A percentile compares a stretch with the other conserved stretches of the same genome.
phyloP scores from a whole-genome alignment of 2,113 vertebrate species.

The Ramphastos sulfuratus region DNA sequence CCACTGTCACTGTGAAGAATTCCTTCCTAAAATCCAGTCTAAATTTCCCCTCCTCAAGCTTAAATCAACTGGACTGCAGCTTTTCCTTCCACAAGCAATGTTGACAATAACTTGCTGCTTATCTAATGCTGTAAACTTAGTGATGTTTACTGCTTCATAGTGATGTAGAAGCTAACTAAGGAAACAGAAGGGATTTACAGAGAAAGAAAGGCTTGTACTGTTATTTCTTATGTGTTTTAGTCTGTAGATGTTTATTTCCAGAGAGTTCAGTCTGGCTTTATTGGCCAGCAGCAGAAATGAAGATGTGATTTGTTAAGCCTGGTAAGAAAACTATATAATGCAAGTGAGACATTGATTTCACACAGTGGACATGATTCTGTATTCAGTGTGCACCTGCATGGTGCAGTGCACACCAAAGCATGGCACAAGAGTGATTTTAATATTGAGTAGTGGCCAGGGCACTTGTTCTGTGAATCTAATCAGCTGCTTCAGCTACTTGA shows the following conservation, averaged over 20 bases:
- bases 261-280: background rate
- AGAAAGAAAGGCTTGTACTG: background rate
- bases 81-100: background rate
- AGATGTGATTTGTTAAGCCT: background rate
- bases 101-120: background rate
- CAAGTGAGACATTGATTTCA: background rate
- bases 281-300: background rate
- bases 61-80: background rate
- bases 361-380: background rate
- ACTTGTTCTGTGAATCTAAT: background rate
- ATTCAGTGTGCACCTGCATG: background rate
- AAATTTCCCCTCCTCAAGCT: no score
- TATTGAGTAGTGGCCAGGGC: background rate
- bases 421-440: background rate
- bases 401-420: background rate
- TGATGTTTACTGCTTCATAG: background rate
- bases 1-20: no score
- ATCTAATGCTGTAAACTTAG: background rate
- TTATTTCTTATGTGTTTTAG: background rate
- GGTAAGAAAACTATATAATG: background rate
- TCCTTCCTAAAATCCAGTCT: no score
- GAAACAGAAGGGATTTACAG: background rate
- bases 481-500: background rate
- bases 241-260: background rate
- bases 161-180: background rate